phyloP scores from a whole-genome alignment of 2,113 vertebrate genomes.

The human region GRCh38 chr13:91902001-91902500 shows the following conservation, averaged over 20 bases:
- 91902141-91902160: not conserved
- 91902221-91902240: not conserved
- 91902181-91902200: not conserved
- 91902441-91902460: conserved; percentile 70
- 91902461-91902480: conserved; percentile 76
- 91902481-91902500: conserved; percentile 77
- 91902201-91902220: not conserved
- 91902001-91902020: not conserved
- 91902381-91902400: conserved; percentile 76
- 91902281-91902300: not conserved
- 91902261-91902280: conserved; percentile 2
- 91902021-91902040: not conserved
- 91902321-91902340: conserved; percentile 74
- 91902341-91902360: conserved; percentile 60
- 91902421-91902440: conserved; percentile 78
- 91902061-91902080: not conserved
- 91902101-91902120: not conserved
- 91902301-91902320: conserved; percentile 46
- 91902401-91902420: conserved; percentile 46
- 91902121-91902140: not conserved
- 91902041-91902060: not conserved
- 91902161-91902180: not conserved
- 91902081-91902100: not conserved
- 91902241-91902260: conserved; percentile 21
- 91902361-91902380: conserved; percentile 78